Evolutionary conservation across 2,888 invertebrate species (phyloP).

Genomic region (Tenthredo mesomela): DNA sequence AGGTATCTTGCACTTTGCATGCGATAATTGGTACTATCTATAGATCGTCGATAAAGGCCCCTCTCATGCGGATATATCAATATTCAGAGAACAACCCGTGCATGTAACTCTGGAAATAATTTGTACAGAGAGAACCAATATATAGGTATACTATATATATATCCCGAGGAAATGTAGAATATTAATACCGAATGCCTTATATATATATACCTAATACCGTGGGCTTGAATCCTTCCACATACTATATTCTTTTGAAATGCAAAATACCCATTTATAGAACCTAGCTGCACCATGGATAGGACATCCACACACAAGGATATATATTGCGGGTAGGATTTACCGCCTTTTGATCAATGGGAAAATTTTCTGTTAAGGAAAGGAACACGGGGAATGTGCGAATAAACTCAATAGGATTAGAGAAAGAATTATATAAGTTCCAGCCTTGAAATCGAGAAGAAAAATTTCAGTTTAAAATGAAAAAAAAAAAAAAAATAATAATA

Average conservation of each 20-base stretch:
- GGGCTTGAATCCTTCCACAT: not conserved
- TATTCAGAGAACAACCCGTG: conserved; percentile 3
- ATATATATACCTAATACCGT: too few species aligned
- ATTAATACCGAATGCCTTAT: conserved; percentile 3
- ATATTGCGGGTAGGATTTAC: not conserved
- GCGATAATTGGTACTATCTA: not conserved
- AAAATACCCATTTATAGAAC: conserved; percentile 31
- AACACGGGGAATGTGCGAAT: not conserved
- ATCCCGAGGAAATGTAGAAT: conserved; percentile 17
- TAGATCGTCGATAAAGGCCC: not conserved
- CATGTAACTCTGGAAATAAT: conserved; percentile 2
- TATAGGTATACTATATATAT: too few species aligned
- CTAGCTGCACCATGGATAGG: not conserved
- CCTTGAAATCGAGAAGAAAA: not conserved
- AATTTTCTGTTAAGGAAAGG: not conserved
- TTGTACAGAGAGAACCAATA: not conserved
- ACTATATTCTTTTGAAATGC: conserved; percentile 26
- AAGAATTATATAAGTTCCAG: not conserved
- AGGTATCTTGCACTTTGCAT: not conserved
- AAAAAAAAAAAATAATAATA: not conserved
- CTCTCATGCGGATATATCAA: not conserved
- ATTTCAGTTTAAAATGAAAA: not conserved
- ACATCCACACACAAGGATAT: not conserved
- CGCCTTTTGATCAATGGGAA: conserved; percentile 9
- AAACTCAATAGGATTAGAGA: not conserved